Evolutionary conservation across 2,113 vertebrate genomes (phyloP).

Genomic region (Motacilla alba): DNA sequence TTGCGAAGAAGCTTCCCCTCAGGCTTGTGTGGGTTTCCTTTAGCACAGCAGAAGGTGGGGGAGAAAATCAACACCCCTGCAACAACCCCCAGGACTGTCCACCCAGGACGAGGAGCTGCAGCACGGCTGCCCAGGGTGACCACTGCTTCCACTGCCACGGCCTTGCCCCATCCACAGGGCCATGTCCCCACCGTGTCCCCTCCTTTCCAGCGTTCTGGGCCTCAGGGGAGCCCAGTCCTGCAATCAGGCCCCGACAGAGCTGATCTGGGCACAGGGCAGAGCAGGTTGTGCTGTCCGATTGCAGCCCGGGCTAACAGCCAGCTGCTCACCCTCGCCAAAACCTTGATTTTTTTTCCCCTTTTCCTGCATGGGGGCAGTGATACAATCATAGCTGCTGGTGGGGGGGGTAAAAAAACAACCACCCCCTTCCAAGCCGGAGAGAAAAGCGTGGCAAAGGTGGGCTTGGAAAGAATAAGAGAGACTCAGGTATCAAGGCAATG

Average conservation of each 20-base stretch:
- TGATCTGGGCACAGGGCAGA: neutral
- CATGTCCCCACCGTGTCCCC: rapidly evolving
- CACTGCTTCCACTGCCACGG: rapidly evolving
- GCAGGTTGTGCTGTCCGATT: neutral
- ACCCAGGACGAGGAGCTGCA: neutral
- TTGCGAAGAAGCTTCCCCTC: neutral
- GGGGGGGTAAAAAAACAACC: neutral
- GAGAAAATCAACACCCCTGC: neutral
- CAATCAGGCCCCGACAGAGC: neutral
- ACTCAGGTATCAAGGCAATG: neutral
- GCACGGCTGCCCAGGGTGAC: neutral
- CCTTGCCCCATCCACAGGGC: neutral
- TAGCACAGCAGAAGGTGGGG: neutral
- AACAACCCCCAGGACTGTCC: neutral
- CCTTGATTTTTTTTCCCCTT: neutral
- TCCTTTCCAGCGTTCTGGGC: neutral
- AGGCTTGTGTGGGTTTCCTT: neutral
- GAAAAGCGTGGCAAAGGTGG: neutral
- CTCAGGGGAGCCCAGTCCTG: rapidly evolving
- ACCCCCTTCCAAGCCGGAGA: neutral
- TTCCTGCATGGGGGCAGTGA: neutral
- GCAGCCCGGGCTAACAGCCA: neutral
- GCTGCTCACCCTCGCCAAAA: rapidly evolving
- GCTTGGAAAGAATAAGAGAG: neutral
- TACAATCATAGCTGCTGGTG: neutral